A percentile compares a stretch with the other conserved stretches of the same genome.
Conservation (phyloP, 1,140 invertebrate species). For the Cydia strobilella region DNA sequence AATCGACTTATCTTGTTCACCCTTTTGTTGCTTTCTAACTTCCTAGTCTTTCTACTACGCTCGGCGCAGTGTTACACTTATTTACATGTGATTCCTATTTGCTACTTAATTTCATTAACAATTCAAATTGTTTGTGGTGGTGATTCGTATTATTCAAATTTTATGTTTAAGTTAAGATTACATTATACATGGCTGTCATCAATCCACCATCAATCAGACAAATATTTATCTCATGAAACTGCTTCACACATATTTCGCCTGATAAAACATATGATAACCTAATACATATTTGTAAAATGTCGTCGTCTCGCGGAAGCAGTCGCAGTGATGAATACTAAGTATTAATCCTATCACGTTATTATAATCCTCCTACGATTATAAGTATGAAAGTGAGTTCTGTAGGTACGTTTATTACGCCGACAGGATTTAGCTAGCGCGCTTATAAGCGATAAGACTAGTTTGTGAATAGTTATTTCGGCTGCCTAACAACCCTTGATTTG, state of each 20-base stretch:
- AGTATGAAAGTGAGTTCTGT: not conserved
- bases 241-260: not conserved
- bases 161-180: no score
- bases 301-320: not conserved
- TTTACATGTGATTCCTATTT: not conserved
- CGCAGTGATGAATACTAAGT: conserved; percentile 7
- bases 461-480: not conserved
- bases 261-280: not conserved
- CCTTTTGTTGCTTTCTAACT: conserved; percentile 31
- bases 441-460: not conserved
- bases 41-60: no score
- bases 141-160: no score
- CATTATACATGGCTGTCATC: no score
- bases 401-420: not conserved
- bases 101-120: no score
- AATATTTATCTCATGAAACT: not conserved
- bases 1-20: conserved; percentile 44
- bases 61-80: not conserved
- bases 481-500: not conserved
- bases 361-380: not conserved
- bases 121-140: no score
- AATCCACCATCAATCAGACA: no score
- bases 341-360: conserved; percentile 15
- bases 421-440: not conserved
- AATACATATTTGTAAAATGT: not conserved